phyloP scores from a whole-genome alignment of 2,888 invertebrate species.

The Aspidapion aeneum region DNA sequence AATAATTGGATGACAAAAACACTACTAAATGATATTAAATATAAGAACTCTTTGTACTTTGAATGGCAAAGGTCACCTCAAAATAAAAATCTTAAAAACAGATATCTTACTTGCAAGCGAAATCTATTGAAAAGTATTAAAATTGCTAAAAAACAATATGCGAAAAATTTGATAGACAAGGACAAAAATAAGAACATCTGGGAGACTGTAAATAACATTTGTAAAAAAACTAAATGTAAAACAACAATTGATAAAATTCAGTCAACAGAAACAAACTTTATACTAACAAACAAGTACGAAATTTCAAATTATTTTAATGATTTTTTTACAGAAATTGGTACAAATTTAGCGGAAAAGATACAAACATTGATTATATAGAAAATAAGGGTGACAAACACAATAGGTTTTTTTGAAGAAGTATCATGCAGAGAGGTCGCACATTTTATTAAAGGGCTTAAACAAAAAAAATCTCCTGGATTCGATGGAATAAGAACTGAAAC shows the following conservation, averaged over 20 bases:
- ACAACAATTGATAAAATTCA: constrained; percentile 1
- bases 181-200: background rate
- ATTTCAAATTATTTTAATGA: constrained; percentile 1
- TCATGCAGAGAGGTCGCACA: background rate
- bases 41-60: background rate
- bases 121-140: background rate
- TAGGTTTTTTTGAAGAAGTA: background rate
- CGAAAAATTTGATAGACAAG: background rate
- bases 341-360: background rate
- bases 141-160: background rate
- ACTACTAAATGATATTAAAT: background rate
- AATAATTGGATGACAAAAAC: constrained; percentile 5
- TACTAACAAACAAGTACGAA: background rate
- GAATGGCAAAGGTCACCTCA: background rate
- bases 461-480: constrained; percentile 2
- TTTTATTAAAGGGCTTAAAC: background rate
- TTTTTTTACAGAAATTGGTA: background rate
- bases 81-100: background rate
- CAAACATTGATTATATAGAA: background rate
- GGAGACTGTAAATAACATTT: background rate
- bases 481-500: background rate
- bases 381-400: background rate
- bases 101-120: background rate
- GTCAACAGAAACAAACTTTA: background rate
- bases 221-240: too few relatives aligned